phyloP scores from a whole-genome alignment of 2,888 invertebrate genomes.

The Conus canariensis region DNA sequence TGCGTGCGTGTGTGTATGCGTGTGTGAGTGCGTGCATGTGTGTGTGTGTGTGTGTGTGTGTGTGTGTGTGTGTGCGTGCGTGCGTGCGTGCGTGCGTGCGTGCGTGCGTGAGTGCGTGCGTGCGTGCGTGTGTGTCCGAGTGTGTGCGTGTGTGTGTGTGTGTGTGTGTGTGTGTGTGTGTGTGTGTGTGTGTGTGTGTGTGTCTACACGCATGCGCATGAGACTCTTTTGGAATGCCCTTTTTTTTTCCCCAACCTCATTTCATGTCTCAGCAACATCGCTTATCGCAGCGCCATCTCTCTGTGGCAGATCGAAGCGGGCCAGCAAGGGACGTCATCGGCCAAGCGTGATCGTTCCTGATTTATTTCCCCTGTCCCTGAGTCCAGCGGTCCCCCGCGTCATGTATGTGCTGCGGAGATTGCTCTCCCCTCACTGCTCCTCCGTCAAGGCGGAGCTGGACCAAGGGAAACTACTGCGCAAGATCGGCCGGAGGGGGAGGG shows the following conservation, averaged over 20 bases:
- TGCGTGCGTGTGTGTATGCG: background rate
- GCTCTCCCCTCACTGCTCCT: conserved; percentile 45
- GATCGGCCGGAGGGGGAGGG: conserved; percentile 68
- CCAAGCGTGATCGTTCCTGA: background rate
- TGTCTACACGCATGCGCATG: background rate
- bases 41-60: conserved; percentile 14
- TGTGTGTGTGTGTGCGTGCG: background rate
- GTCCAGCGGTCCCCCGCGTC: background rate
- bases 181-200: background rate
- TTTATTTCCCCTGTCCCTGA: background rate
- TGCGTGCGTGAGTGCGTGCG: background rate
- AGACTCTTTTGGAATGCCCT: too few relatives aligned
- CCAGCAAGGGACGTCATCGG: background rate
- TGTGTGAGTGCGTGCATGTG: background rate
- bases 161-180: background rate
- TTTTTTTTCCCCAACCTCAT: too few relatives aligned
- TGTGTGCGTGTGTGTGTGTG: background rate
- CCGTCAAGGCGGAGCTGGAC: conserved; percentile 53
- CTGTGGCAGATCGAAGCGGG: background rate
- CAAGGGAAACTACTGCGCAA: conserved; percentile 65
- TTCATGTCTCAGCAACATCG: too few relatives aligned
- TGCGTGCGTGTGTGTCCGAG: background rate
- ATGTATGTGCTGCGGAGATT: conserved; percentile 56
- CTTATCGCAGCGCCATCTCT: too few relatives aligned
- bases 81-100: background rate